phyloP scores from a whole-genome alignment of 2,797 vertebrate genomes.

The Morelia viridis region DNA sequence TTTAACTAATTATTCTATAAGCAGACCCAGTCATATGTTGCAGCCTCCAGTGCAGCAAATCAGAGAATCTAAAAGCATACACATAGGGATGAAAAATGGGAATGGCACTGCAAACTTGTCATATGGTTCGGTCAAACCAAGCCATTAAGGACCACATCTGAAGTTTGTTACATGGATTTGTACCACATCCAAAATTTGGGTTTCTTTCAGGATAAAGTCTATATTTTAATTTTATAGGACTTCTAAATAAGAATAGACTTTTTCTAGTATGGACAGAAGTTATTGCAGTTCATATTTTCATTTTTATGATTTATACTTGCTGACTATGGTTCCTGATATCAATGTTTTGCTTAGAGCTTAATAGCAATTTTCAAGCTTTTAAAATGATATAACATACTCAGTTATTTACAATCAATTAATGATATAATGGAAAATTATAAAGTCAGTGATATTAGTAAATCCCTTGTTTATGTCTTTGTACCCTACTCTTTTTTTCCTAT shows the following conservation, averaged over 20 bases:
- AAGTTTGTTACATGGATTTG: too few relatives aligned
- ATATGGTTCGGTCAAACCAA: background rate
- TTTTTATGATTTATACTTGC: background rate
- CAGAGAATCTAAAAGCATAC: background rate
- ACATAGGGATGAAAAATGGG: background rate
- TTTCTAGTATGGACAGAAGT: background rate
- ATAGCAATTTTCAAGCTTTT: background rate
- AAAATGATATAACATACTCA: background rate
- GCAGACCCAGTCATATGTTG: background rate
- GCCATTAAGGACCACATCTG: background rate
- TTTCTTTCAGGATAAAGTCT: too few relatives aligned
- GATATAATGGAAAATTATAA: background rate
- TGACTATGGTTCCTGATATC: background rate
- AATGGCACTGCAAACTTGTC: background rate
- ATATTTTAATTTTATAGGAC: too few relatives aligned
- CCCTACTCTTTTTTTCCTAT: background rate
- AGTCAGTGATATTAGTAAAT: background rate
- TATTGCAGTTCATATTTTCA: background rate
- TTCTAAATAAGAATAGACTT: too few relatives aligned
- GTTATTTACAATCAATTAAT: background rate
- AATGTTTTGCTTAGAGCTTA: background rate
- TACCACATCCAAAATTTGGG: too few relatives aligned
- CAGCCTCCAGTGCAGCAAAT: background rate
- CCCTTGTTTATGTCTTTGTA: background rate
- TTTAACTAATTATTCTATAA: background rate